A percentile compares a stretch with the other conserved stretches of the same genome.
phyloP scores from a whole-genome alignment of 2,113 vertebrate species.

The Semnornis frantzii region DNA sequence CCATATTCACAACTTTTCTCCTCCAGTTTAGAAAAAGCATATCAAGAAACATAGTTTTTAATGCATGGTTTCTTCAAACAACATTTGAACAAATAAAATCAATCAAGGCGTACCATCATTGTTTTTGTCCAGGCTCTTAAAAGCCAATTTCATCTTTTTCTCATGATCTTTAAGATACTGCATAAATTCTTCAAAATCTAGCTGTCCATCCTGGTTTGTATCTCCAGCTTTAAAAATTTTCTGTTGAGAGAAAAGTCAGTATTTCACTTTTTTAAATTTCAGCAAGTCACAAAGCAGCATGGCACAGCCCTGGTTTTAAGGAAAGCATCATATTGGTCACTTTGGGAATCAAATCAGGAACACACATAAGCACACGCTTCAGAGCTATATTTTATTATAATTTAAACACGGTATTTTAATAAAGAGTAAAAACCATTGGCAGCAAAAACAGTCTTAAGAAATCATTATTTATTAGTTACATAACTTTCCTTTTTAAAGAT shows the following conservation, averaged over 20 bases:
- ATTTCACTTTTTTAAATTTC: background rate
- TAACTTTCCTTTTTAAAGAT: background rate
- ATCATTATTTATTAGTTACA: background rate
- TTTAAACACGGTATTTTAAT: background rate
- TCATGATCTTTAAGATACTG: slow-evolving; percentile 94
- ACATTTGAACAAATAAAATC: background rate
- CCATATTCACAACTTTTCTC: background rate
- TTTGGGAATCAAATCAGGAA: background rate
- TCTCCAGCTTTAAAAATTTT: slow-evolving; percentile 93
- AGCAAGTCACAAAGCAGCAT: background rate
- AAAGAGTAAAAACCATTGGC: background rate
- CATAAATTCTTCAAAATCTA: slow-evolving; percentile 94
- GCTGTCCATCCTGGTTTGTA: slow-evolving; percentile 85
- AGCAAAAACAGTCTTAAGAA: background rate
- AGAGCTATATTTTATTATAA: background rate
- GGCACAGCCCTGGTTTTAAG: background rate
- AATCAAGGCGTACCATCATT: slow-evolving; percentile 84
- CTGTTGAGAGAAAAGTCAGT: slow-evolving; percentile 66
- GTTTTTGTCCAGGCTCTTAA: slow-evolving; percentile 95
- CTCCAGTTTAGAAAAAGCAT: background rate
- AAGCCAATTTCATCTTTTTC: slow-evolving; percentile 93
- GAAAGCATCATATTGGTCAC: background rate
- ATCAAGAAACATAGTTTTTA: background rate
- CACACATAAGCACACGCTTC: background rate
- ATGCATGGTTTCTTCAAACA: background rate